Conservation (phyloP, 2,797 vertebrate species). For the Gymnopithys bicolor region DNA sequence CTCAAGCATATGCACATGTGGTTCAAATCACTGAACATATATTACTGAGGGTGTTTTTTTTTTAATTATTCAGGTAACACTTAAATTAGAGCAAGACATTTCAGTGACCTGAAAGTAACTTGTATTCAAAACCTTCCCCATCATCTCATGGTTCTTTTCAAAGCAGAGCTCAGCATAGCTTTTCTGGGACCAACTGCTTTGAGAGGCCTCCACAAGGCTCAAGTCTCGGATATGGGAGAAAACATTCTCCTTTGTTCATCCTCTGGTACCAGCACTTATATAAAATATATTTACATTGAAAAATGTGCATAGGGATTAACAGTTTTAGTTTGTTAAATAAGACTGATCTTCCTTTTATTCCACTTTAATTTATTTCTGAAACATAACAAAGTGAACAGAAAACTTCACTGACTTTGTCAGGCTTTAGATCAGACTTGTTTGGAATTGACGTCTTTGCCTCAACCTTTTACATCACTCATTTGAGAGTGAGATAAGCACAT, state of each 20-base stretch:
- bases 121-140: background rate
- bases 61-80: background rate
- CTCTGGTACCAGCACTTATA: background rate
- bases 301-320: background rate
- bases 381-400: background rate
- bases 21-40: background rate
- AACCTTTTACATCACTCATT: background rate
- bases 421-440: background rate
- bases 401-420: background rate
- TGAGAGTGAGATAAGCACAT: background rate
- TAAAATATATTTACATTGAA: background rate
- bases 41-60: background rate
- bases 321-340: background rate
- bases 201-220: background rate
- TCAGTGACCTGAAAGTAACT: background rate
- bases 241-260: background rate
- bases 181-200: background rate
- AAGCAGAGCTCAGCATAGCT: background rate
- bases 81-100: background rate
- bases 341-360: background rate
- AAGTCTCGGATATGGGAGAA: background rate
- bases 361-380: background rate
- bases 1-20: background rate
- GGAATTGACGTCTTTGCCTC: background rate
- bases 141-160: background rate